These are phyloP conservation scores for Strigamia transsilvanica DNA, from an alignment of 2,888 invertebrate genomes.

Conservation along the genomic window DNA sequence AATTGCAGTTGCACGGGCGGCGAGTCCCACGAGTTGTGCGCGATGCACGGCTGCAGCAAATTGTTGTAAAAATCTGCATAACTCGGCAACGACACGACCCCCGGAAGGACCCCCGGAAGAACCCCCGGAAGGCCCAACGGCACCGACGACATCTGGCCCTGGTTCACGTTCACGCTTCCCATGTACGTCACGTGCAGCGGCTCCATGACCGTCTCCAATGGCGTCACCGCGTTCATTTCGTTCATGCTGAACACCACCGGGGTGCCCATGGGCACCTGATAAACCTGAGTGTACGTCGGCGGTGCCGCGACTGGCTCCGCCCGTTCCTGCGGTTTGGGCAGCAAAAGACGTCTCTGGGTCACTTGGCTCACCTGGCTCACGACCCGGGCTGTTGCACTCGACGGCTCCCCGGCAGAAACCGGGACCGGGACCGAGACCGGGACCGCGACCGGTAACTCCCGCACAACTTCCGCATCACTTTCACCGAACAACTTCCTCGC, in stretches of 20 bases:
- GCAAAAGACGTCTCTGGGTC: slow-evolving; percentile 5
- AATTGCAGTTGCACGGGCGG: not conserved
- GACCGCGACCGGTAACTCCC: no score
- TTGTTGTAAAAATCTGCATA: not conserved
- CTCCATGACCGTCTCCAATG: slow-evolving; percentile 40
- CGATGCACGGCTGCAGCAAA: not conserved
- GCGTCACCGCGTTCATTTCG: slow-evolving; percentile 10
- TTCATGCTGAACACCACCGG: slow-evolving; percentile 44
- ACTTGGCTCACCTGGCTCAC: not conserved
- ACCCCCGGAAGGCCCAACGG: slow-evolving; percentile 46
- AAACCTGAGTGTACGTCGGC: not conserved
- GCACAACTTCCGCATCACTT: no score
- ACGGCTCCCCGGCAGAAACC: no score
- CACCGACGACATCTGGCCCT: slow-evolving; percentile 37
- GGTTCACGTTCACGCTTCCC: slow-evolving; percentile 52
- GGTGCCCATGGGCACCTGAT: slow-evolving; percentile 48
- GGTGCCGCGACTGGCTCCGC: no score
- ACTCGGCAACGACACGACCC: slow-evolving; percentile 37
- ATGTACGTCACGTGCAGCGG: slow-evolving; percentile 50
- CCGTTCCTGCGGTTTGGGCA: slow-evolving; percentile 25
- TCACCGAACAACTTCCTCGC: not conserved
- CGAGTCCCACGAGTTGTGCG: not conserved
- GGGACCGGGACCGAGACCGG: no score
- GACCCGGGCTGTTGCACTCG: no score
- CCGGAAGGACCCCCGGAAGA: no score